Evolutionary conservation across 2,888 invertebrate species (phyloP), one percentile per base, ranked within the genome.

Genomic region (Drosophila picticornis): DNA sequence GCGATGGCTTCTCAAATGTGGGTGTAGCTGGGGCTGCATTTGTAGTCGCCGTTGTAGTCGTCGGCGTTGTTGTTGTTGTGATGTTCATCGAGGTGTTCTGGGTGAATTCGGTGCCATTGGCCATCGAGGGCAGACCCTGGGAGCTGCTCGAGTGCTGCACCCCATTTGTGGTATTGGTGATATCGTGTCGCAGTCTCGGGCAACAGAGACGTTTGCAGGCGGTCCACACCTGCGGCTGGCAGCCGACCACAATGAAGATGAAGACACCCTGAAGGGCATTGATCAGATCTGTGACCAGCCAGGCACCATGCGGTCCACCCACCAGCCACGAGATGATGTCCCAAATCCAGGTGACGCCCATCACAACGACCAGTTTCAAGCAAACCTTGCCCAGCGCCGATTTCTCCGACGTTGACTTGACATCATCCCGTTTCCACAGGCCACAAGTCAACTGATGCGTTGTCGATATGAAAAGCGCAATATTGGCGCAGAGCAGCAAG

Each of bases 211-310:
- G 94, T 91, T 96, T 96, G 38, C 96, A 94, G 50, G 96, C 96
- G 34, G 95, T 94, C 94, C 96, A 94, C 88, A 96, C 96, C 94
- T 97, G 97, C 68, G 97, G 97, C 94, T 97, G 97, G 93, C 97
- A 97, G 59, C 97, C 97, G 83, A 97, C 97, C 80, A 97, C 97
- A 90, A 97, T 95, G 94, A 97, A 98, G 90, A 97, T 97, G 93
- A 97, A 96, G 63, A 97, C 96, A 80, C 98, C 98, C 93, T 97
- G 97, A 84, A 97, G 94, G 78, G 97, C 96, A 94, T 97, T 98
- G 90, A 97, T 95, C 91, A 97, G 93, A 94, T 98, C 97, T 61
- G 97, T 96, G 78, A 96, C 94, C 93, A 97, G 96, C 97, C 97
- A 97, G 84, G 96, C 94, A 92, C 96, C 96, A 48, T 96, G 94